These are phyloP conservation scores for Lapara coniferarum DNA, from an alignment of 2,888 invertebrate species.

Conservation along the genomic window DNA sequence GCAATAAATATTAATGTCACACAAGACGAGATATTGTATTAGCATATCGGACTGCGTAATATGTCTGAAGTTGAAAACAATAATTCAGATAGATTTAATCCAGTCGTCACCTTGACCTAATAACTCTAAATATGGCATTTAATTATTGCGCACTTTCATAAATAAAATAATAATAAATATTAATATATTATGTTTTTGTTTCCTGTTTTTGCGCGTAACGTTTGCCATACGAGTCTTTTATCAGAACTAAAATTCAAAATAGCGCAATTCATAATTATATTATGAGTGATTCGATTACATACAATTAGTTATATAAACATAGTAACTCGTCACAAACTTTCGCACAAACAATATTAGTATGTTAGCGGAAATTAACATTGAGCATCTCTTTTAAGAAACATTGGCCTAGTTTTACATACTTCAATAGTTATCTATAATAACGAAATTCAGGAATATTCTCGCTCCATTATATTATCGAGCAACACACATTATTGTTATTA, in stretches of 20 bases:
- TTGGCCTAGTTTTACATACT: not conserved
- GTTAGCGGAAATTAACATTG: not conserved
- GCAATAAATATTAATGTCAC: conserved; percentile 1
- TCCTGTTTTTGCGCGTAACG: too few species aligned
- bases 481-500: conserved; percentile 13
- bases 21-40: conserved; percentile 8
- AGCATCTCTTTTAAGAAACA: not conserved
- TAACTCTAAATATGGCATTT: conserved; percentile 12
- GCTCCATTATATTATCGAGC: not conserved
- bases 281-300: too few species aligned
- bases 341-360: too few species aligned
- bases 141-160: not conserved
- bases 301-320: too few species aligned
- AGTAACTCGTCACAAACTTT: too few species aligned
- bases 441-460: not conserved
- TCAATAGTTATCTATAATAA: not conserved
- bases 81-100: not conserved
- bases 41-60: conserved; percentile 16
- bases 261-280: too few species aligned
- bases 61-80: conserved; percentile 8
- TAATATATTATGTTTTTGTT: not conserved
- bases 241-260: too few species aligned
- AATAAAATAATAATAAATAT: not conserved
- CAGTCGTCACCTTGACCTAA: conserved; percentile 9
- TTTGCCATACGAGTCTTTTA: too few species aligned